Conservation (phyloP, 2,113 vertebrate species). For the Stegostoma tigrinum region DNA sequence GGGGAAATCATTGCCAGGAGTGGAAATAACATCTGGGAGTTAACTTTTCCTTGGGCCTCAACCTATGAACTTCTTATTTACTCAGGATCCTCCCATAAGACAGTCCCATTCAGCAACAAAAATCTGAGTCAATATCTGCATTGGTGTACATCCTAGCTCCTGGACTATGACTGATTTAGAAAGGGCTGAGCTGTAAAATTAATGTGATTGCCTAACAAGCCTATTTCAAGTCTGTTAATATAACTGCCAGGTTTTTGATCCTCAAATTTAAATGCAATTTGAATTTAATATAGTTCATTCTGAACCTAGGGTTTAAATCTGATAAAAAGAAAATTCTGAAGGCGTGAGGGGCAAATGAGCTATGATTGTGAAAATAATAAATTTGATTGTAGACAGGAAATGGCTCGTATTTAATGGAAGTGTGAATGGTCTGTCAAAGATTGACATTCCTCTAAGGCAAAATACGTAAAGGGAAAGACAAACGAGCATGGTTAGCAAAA, state of each 20-base stretch:
- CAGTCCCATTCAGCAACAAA: neutral
- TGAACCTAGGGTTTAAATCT: too few relatives aligned
- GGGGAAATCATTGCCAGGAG: neutral
- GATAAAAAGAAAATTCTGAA: too few relatives aligned
- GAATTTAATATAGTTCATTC: too few relatives aligned
- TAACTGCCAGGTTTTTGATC: neutral
- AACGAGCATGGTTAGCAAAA: too few relatives aligned
- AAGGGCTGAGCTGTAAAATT: neutral
- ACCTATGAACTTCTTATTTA: neutral
- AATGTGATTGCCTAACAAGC: neutral
- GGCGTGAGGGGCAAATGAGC: too few relatives aligned
- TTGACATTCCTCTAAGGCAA: too few relatives aligned
- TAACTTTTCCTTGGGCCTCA: neutral
- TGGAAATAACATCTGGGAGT: neutral
- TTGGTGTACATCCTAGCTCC: neutral
- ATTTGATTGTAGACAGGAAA: too few relatives aligned
- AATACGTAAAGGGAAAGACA: too few relatives aligned
- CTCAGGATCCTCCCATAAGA: neutral
- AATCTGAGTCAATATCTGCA: neutral
- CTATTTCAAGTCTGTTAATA: too few relatives aligned
- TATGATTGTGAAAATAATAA: too few relatives aligned
- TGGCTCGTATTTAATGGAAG: too few relatives aligned
- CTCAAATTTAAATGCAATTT: neutral
- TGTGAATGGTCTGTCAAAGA: too few relatives aligned
- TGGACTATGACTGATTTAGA: neutral